These are phyloP conservation scores for Thunnus maccoyii DNA, from an alignment of 2,113 vertebrate genomes.

Conservation along the genomic window DNA sequence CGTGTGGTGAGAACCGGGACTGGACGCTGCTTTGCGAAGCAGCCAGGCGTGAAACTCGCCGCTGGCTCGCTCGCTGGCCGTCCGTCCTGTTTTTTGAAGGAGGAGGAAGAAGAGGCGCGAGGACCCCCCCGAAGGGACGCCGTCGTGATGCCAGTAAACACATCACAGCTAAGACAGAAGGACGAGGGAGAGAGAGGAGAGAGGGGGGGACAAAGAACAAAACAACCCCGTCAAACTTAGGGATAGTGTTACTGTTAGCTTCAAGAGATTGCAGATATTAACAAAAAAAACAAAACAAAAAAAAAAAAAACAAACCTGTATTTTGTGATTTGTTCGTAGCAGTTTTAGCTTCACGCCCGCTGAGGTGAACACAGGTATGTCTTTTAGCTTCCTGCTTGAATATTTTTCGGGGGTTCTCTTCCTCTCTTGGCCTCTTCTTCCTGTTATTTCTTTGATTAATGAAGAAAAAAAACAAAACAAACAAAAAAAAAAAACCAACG, in stretches of 20 bases:
- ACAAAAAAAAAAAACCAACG: neutral
- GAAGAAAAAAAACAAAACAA: slow-evolving; percentile 45
- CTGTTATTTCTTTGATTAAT: slow-evolving; percentile 64
- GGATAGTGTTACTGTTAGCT: slow-evolving; percentile 79
- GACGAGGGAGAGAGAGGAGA: no score
- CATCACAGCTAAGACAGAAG: neutral
- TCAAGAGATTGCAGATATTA: slow-evolving; percentile 81
- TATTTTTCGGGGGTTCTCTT: slow-evolving; percentile 80
- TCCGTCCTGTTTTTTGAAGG: neutral
- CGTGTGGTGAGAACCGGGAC: slow-evolving; percentile 21
- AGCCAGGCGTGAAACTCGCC: neutral
- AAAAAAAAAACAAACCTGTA: slow-evolving; percentile 65
- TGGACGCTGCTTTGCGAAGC: neutral
- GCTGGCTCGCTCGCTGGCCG: slow-evolving; percentile 3
- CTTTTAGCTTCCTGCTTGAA: slow-evolving; percentile 79
- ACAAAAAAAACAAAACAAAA: slow-evolving; percentile 47
- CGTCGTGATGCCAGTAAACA: neutral
- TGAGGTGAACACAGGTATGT: slow-evolving; percentile 63
- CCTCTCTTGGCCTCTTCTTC: slow-evolving; percentile 46
- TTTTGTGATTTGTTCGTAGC: slow-evolving; percentile 88
- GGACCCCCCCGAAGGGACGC: slow-evolving; percentile 7
- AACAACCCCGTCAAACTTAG: slow-evolving; percentile 52
- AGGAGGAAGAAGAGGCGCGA: slow-evolving; percentile 39
- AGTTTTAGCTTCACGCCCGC: slow-evolving; percentile 81
- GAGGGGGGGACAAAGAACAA: slow-evolving; percentile 30